Conservation (phyloP, 2,888 invertebrate genomes). For the Caenorhabditis parvicauda region DNA sequence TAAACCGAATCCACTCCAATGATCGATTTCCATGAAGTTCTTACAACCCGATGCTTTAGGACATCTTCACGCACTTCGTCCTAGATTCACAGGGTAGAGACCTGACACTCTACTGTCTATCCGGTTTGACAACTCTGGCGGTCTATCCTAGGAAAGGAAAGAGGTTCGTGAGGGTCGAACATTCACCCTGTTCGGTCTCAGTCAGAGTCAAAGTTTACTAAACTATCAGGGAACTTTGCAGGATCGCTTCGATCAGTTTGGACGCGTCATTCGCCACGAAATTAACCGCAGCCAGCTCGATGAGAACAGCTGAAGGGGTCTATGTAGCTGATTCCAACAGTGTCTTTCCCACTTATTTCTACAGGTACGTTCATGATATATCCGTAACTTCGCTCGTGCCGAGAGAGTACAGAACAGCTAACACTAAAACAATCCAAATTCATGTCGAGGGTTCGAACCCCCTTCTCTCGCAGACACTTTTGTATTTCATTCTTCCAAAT, state of each 20-base stretch:
- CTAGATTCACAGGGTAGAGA: conserved; percentile 29
- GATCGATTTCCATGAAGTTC: too few species aligned
- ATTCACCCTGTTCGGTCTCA: background rate
- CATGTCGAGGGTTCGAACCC: too few species aligned
- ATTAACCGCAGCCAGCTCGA: conserved; percentile 34
- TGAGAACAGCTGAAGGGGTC: conserved; percentile 35
- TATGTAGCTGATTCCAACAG: conserved; percentile 37
- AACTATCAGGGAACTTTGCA: too few species aligned
- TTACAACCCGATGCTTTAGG: too few species aligned
- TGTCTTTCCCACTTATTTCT: conserved; percentile 39
- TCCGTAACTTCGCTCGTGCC: too few species aligned
- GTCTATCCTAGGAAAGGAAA: conserved; percentile 39
- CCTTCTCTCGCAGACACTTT: too few species aligned
- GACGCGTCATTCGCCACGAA: conserved; percentile 34
- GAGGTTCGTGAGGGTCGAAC: conserved; percentile 8
- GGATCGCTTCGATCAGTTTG: conserved; percentile 38
- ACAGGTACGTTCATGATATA: too few species aligned
- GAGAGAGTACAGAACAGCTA: too few species aligned
- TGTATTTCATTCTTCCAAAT: too few species aligned
- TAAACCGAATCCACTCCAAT: too few species aligned
- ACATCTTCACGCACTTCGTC: conserved; percentile 37
- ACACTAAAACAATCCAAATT: too few species aligned
- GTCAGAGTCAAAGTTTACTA: too few species aligned
- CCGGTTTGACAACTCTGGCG: conserved; percentile 37
- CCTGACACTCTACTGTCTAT: conserved; percentile 38